A percentile compares a stretch with the other conserved stretches of the same genome.
Evolutionary conservation across 2,888 invertebrate species (phyloP).

Genomic region (Catotricha subobsoleta): DNA sequence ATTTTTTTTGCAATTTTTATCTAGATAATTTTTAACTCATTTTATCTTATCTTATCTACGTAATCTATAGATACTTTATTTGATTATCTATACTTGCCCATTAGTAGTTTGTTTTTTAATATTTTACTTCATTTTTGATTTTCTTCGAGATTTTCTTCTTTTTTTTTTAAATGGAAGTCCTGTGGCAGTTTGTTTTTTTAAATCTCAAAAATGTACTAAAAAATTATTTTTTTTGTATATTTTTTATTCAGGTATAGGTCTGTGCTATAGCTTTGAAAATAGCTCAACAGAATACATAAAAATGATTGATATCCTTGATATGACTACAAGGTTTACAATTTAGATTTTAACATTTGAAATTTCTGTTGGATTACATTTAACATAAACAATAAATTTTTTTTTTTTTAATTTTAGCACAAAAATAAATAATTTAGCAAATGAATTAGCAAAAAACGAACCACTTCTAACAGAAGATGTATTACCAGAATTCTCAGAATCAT

Average conservation of each 20-base stretch:
- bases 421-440: slow-evolving; percentile 28
- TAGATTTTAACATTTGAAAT: no score
- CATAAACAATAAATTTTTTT: no score
- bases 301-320: slow-evolving; percentile 45
- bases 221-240: neutral
- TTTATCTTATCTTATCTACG: no score
- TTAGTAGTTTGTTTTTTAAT: no score
- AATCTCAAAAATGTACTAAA: neutral
- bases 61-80: no score
- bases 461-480: slow-evolving; percentile 38
- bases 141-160: neutral
- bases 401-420: slow-evolving; percentile 11
- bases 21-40: no score
- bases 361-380: no score
- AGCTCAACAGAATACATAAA: slow-evolving; percentile 34
- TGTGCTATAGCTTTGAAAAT: slow-evolving; percentile 43
- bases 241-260: slow-evolving; percentile 33
- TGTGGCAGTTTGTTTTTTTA: no score
- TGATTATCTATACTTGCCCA: no score
- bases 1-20: no score
- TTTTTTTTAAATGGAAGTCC: no score
- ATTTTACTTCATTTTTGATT: neutral
- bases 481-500: slow-evolving; percentile 39
- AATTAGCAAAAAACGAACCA: slow-evolving; percentile 34
- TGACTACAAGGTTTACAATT: slow-evolving; percentile 37